Evolutionary conservation across 2,888 invertebrate genomes (phyloP).

Genomic region (Archaeoteleia sp.): DNA sequence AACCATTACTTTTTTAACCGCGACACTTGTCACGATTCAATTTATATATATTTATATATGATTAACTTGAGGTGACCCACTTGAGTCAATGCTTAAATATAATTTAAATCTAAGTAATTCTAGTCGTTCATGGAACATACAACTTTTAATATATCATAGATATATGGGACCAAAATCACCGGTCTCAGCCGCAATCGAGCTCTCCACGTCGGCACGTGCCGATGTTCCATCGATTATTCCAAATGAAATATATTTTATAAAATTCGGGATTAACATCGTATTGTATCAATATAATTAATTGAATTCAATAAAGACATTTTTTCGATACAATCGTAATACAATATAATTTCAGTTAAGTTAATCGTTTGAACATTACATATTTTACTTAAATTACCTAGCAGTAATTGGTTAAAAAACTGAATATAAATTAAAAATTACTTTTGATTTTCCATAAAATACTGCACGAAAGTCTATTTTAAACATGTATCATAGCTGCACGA

Average conservation of each 20-base stretch:
- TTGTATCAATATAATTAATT: no score
- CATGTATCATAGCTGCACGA: no score
- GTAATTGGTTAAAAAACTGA: no score
- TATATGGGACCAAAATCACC: constrained; percentile 95
- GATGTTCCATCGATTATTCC: constrained; percentile 30
- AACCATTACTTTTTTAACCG: neutral
- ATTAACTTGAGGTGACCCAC: constrained; percentile 62
- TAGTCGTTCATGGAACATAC: constrained; percentile 96
- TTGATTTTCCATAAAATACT: no score
- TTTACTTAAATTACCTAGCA: no score
- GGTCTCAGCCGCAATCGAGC: constrained; percentile 72
- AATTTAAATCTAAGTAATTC: constrained; percentile 58
- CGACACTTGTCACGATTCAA: constrained; percentile 9
- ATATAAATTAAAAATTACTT: no score
- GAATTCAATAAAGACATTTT: neutral
- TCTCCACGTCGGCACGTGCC: constrained; percentile 46
- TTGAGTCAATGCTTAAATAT: constrained; percentile 60
- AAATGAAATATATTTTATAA: no score
- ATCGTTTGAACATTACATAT: no score
- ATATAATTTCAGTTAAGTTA: no score
- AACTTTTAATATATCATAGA: constrained; percentile 95
- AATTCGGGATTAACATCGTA: no score
- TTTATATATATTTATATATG: constrained; percentile 12
- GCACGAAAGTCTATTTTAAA: no score
- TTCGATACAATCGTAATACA: no score